phyloP scores from a whole-genome alignment of 1,140 invertebrate genomes.

The Trypoxylus dichotomus region DNA sequence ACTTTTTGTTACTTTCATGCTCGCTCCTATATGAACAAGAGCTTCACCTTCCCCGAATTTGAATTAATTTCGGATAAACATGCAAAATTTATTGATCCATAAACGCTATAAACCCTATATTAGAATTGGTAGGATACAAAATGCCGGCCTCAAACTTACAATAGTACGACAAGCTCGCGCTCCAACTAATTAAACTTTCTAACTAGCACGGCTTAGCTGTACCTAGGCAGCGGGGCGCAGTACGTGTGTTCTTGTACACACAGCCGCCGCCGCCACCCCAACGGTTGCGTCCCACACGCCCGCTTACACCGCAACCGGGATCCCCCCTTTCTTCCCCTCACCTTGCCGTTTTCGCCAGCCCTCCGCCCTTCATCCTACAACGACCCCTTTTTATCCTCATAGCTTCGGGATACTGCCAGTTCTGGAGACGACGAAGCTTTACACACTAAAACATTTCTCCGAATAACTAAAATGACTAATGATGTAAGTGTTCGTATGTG shows the following conservation, averaged over 20 bases:
- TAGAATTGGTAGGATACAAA: slow-evolving; percentile 31
- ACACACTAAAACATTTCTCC: slow-evolving; percentile 8
- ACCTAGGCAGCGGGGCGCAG: slow-evolving; percentile 36
- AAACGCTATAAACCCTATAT: slow-evolving; percentile 27
- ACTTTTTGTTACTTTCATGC: too few species aligned
- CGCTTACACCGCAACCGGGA: slow-evolving; percentile 27
- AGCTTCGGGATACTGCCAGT: slow-evolving; percentile 46
- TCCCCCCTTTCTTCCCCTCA: background rate
- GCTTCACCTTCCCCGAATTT: background rate
- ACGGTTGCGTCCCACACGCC: slow-evolving; percentile 15
- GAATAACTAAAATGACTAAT: slow-evolving; percentile 33
- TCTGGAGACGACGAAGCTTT: slow-evolving; percentile 31
- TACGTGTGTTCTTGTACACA: slow-evolving; percentile 38
- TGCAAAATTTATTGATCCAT: slow-evolving; percentile 27
- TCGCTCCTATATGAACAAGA: too few species aligned
- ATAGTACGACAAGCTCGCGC: slow-evolving; percentile 40
- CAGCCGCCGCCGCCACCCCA: slow-evolving; percentile 32
- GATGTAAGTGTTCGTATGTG: slow-evolving; percentile 32
- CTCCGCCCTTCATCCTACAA: slow-evolving; percentile 30
- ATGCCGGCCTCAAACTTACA: slow-evolving; percentile 39
- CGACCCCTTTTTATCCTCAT: slow-evolving; percentile 40
- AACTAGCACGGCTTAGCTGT: slow-evolving; percentile 45
- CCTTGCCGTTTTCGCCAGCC: slow-evolving; percentile 2
- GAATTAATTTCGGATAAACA: slow-evolving; percentile 27
- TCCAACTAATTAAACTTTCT: slow-evolving; percentile 47